Conservation (phyloP, 1,140 invertebrate species). For the Tetranychus urticae region DNA sequence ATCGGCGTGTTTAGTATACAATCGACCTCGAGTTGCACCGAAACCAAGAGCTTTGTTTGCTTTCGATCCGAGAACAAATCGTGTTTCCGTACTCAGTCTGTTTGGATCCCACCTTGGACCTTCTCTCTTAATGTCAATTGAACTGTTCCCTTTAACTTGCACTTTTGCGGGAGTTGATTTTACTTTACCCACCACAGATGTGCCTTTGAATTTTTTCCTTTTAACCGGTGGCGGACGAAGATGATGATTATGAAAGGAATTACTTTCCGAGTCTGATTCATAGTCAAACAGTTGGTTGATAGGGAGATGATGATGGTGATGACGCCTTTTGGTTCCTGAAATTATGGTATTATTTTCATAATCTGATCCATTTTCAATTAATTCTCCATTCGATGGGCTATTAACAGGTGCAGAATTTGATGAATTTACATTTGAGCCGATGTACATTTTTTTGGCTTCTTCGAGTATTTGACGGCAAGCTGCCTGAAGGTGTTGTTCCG, state of each 20-base stretch:
- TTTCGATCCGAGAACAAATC: conserved; percentile 49
- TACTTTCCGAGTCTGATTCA: background rate
- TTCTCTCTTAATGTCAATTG: conserved; percentile 23
- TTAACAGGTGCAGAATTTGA: too few relatives aligned
- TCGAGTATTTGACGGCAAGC: conserved; percentile 50
- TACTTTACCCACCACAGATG: conserved; percentile 6
- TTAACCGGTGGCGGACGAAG: background rate
- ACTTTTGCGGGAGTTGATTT: background rate
- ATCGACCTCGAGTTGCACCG: conserved; percentile 40
- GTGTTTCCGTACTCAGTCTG: conserved; percentile 35
- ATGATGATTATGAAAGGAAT: background rate
- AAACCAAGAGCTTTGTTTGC: conserved; percentile 43
- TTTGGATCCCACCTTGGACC: conserved; percentile 46
- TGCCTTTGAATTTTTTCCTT: background rate
- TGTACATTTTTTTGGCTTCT: conserved; percentile 26
- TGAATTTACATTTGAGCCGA: background rate
- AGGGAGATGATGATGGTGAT: background rate
- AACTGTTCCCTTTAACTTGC: background rate
- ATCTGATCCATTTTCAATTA: background rate
- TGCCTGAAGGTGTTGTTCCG: conserved; percentile 42
- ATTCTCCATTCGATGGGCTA: background rate
- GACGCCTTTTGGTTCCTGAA: background rate
- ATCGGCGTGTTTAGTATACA: conserved; percentile 52
- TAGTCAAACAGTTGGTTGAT: background rate
- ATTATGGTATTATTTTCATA: background rate